These are phyloP conservation scores for Synergus japonicus DNA, from an alignment of 2,888 invertebrate species.

Conservation along the genomic window DNA sequence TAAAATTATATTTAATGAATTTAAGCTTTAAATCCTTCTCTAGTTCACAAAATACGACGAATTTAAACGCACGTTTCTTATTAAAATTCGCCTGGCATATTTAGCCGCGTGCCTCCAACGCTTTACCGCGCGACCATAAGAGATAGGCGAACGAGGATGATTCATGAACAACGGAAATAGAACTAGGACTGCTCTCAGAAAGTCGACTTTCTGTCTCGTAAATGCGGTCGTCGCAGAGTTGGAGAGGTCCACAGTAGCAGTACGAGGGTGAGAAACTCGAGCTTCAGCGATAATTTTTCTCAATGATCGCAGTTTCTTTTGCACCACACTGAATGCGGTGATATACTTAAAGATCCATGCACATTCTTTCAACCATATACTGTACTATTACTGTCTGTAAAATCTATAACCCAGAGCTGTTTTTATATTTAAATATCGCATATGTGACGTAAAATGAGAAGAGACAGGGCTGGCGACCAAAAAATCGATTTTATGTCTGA, in stretches of 20 bases:
- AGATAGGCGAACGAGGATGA: constrained; percentile 72
- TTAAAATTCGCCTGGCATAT: constrained; percentile 5
- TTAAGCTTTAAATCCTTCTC: not conserved
- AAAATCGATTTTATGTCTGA: no score
- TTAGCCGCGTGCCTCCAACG: constrained; percentile 26
- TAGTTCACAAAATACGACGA: not conserved
- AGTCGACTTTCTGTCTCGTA: constrained; percentile 60
- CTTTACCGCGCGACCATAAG: constrained; percentile 46
- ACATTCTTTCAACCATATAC: not conserved
- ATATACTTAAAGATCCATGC: no score
- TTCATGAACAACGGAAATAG: constrained; percentile 76
- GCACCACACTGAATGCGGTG: no score
- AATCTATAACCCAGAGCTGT: no score
- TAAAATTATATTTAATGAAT: not conserved
- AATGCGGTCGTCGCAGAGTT: constrained; percentile 44
- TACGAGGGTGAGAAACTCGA: constrained; percentile 65
- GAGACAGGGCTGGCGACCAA: no score
- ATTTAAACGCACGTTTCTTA: constrained; percentile 12
- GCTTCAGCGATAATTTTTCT: constrained; percentile 46
- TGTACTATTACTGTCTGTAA: not conserved
- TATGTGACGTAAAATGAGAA: no score
- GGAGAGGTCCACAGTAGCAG: constrained; percentile 56
- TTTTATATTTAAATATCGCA: no score
- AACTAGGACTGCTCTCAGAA: constrained; percentile 63
- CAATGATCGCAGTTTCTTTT: not conserved